Conservation (phyloP, 35 echinoderm and acorn worm species). For the Patiria miniata region DNA sequence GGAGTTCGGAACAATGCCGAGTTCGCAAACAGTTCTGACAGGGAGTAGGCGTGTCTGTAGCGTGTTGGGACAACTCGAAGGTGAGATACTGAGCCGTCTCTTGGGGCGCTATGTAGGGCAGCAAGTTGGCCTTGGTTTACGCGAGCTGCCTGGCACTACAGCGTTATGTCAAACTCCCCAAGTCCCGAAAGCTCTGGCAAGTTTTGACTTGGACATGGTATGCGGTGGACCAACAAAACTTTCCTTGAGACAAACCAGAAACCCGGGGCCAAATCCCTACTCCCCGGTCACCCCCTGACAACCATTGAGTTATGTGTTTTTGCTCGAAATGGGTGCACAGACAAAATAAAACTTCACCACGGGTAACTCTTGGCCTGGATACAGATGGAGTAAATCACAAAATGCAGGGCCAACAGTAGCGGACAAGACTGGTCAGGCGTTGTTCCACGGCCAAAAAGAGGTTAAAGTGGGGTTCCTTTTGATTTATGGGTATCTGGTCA, state of each 20-base stretch:
- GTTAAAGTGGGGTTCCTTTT: no score
- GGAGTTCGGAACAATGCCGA: neutral
- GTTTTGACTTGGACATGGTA: neutral
- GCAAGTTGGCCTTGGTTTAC: neutral
- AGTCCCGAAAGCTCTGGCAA: neutral
- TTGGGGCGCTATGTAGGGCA: slow-evolving; percentile 3
- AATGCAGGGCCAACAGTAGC: no score
- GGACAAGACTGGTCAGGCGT: no score
- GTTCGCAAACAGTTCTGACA: slow-evolving; percentile 22
- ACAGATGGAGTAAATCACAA: no score
- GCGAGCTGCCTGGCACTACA: neutral
- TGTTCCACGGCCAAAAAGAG: no score
- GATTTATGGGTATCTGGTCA: no score
- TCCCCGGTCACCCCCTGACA: slow-evolving; percentile 13
- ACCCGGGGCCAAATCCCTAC: neutral
- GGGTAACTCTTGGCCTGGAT: no score
- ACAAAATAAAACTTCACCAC: slow-evolving; percentile 12
- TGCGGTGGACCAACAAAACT: neutral
- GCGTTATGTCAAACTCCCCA: neutral
- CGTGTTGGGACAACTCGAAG: slow-evolving; percentile 24
- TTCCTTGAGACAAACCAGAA: neutral
- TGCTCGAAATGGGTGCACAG: neutral
- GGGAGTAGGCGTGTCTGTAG: slow-evolving; percentile 7
- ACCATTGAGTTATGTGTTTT: neutral
- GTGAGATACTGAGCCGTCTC: neutral